phyloP scores from a whole-genome alignment of 2,113 vertebrate genomes.

The Hemiprocne comata region DNA sequence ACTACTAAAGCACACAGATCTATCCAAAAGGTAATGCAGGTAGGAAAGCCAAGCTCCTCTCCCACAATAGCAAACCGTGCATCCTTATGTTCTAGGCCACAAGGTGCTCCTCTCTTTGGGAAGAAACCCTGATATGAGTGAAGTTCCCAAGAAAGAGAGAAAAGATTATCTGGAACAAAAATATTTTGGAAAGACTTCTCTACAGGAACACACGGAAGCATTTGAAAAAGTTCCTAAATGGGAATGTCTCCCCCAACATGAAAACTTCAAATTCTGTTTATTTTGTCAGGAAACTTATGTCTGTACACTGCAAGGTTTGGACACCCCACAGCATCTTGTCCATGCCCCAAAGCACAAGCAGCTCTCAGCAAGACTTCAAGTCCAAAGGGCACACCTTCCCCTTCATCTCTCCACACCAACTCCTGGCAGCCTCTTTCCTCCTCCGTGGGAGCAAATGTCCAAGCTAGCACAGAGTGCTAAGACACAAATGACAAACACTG shows the following conservation, averaged over 20 bases:
- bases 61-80: not conserved
- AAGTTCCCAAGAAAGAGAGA: not conserved
- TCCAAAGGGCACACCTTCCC: not conserved
- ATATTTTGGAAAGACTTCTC: not conserved
- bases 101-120: not conserved
- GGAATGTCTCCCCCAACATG: not conserved
- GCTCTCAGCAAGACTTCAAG: not conserved
- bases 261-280: not conserved
- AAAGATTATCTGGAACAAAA: not conserved
- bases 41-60: not conserved
- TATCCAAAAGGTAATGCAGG: not conserved
- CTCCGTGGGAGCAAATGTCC: not conserved
- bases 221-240: not conserved
- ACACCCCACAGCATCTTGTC: not conserved
- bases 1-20: not conserved
- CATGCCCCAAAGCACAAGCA: rapidly evolving
- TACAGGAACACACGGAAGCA: not conserved
- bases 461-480: not conserved
- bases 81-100: not conserved
- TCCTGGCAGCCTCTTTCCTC: not conserved
- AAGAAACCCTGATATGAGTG: not conserved
- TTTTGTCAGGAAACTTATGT: not conserved
- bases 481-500: rapidly evolving
- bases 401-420: not conserved
- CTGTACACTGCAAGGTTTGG: not conserved